Percentiles rank a stretch among this genome's conserved stretches.
Evolutionary conservation across 2,113 vertebrate species (phyloP).

Genomic region (Alligator sinensis): DNA sequence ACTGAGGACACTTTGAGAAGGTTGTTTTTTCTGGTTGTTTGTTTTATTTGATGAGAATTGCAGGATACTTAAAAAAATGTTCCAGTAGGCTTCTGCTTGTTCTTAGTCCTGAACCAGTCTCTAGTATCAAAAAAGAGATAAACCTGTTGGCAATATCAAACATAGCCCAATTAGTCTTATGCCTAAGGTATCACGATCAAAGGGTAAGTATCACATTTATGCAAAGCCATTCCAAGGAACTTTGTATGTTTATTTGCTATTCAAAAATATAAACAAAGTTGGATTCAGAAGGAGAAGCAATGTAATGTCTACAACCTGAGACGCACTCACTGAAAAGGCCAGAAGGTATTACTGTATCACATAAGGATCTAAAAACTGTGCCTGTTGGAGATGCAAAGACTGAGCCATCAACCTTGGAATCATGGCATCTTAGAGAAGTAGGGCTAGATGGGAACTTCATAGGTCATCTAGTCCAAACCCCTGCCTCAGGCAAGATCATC

Average conservation of each 20-base stretch:
- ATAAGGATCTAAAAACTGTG: rapidly evolving
- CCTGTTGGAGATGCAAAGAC: not conserved
- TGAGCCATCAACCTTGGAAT: rapidly evolving
- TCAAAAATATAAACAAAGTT: not conserved
- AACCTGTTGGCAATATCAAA: not conserved
- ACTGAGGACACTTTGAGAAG: too few relatives aligned
- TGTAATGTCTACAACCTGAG: not conserved
- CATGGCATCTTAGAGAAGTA: too few relatives aligned
- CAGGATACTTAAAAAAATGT: too few relatives aligned
- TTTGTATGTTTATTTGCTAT: not conserved
- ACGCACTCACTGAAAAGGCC: not conserved
- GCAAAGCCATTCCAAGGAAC: rapidly evolving
- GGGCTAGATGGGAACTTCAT: too few relatives aligned
- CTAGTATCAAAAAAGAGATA: too few relatives aligned
- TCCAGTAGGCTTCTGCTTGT: too few relatives aligned
- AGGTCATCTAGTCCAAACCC: too few relatives aligned
- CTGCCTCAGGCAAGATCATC: too few relatives aligned
- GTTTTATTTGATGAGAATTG: too few relatives aligned
- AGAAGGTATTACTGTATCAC: rapidly evolving
- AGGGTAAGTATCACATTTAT: rapidly evolving
- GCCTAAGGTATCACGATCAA: rapidly evolving
- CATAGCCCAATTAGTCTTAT: rapidly evolving
- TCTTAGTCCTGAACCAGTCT: too few relatives aligned
- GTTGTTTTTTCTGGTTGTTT: too few relatives aligned
- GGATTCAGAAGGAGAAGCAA: rapidly evolving